Evolutionary conservation across 2,888 invertebrate genomes (phyloP).

Genomic region (Sarcophaga rosellei): DNA sequence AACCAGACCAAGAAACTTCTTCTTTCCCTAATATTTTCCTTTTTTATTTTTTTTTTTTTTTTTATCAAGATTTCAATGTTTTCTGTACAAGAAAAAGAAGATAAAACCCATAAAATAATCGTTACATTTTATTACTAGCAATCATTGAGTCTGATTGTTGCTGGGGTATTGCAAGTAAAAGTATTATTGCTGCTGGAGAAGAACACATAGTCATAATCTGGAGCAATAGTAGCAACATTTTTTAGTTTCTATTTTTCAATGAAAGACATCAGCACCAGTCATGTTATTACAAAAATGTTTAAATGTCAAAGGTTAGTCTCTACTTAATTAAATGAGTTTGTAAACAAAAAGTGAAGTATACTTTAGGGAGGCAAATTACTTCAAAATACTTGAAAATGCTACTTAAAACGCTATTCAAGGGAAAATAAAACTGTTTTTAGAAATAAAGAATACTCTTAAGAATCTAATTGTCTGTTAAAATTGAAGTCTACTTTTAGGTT

Average conservation of each 20-base stretch:
- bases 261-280: conserved; percentile 9
- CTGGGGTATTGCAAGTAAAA: conserved; percentile 27
- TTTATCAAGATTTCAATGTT: not conserved
- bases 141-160: conserved; percentile 80
- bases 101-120: conserved; percentile 77
- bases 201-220: not conserved
- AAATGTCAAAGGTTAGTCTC: conserved; percentile 28
- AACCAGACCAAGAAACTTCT: too few relatives aligned
- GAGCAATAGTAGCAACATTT: not conserved
- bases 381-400: conserved; percentile 13
- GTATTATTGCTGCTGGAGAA: not conserved
- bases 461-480: too few relatives aligned
- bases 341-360: conserved; percentile 24
- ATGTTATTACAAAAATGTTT: not conserved
- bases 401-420: not conserved
- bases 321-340: conserved; percentile 34
- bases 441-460: too few relatives aligned
- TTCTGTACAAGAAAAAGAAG: conserved; percentile 59
- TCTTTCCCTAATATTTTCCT: too few relatives aligned
- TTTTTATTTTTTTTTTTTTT: too few relatives aligned
- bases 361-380: not conserved
- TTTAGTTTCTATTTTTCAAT: conserved; percentile 29
- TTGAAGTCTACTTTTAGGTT: too few relatives aligned
- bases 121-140: conserved; percentile 79
- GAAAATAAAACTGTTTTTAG: too few relatives aligned